A percentile compares a stretch with the other conserved stretches of the same genome.
phyloP scores from a whole-genome alignment of 2,888 invertebrate genomes.

The Elegia similella region DNA sequence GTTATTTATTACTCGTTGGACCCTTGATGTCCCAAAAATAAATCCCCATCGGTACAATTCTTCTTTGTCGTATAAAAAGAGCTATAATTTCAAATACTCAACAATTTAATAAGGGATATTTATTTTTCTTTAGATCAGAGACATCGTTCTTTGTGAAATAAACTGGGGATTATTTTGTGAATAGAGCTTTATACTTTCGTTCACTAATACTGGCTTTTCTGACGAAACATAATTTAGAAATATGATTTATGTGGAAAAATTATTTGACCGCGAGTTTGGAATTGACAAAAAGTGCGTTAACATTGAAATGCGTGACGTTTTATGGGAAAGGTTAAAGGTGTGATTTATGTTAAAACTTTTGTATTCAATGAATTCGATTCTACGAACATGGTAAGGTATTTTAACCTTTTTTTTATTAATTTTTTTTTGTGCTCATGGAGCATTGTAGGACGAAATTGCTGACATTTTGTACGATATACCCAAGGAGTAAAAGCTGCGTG shows the following conservation, averaged over 20 bases:
- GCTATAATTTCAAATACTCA: background rate
- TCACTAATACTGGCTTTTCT: background rate
- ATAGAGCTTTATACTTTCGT: background rate
- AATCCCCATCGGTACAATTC: background rate
- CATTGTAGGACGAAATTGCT: too few relatives aligned
- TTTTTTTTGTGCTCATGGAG: too few relatives aligned
- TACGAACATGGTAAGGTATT: too few relatives aligned
- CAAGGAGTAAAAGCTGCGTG: too few relatives aligned
- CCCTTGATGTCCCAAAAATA: background rate
- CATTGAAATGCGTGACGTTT: background rate
- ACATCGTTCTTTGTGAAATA: background rate
- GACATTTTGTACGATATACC: too few relatives aligned
- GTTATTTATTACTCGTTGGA: background rate
- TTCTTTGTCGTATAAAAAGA: background rate
- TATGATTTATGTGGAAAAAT: background rate
- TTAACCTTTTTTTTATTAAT: too few relatives aligned
- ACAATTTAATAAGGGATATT: background rate
- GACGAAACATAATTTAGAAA: background rate
- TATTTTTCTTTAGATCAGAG: constrained; percentile 4
- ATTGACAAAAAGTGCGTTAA: background rate
- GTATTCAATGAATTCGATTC: too few relatives aligned
- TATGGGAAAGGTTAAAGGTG: background rate
- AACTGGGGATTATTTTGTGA: background rate
- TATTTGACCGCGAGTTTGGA: background rate
- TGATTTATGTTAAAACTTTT: background rate